Conservation (phyloP, 2,888 invertebrate genomes). For the Pseudococcus longispinus region DNA sequence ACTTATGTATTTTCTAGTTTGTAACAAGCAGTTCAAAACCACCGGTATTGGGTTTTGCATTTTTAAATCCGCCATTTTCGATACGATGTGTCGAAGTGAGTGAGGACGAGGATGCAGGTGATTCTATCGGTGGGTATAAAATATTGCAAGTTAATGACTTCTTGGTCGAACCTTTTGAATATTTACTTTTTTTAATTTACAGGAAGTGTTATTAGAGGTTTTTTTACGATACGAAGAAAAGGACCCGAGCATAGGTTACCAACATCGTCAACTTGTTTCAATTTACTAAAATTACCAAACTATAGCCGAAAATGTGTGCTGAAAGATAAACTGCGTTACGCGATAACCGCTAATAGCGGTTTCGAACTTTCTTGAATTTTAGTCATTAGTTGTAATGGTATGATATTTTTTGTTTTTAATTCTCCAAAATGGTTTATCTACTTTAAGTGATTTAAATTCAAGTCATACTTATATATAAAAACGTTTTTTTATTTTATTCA, state of each 20-base stretch:
- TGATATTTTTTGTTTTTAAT: background rate
- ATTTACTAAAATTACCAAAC: constrained; percentile 95
- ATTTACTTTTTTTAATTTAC: constrained; percentile 41
- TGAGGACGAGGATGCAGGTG: constrained; percentile 93
- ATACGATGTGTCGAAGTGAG: constrained; percentile 99
- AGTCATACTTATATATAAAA: background rate
- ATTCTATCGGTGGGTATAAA: constrained; percentile 72
- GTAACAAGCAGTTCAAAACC: constrained; percentile 97
- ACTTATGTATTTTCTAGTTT: constrained; percentile 67
- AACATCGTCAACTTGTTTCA: constrained; percentile 99
- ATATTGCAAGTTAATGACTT: too few relatives aligned
- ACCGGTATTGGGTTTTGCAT: constrained; percentile 93
- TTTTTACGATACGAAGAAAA: constrained; percentile 94
- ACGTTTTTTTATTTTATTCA: background rate
- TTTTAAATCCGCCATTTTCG: constrained; percentile 96
- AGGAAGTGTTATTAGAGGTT: constrained; percentile 96
- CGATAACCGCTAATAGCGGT: constrained; percentile 96
- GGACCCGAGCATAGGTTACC: constrained; percentile 93
- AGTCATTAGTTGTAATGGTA: background rate
- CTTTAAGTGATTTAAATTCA: background rate
- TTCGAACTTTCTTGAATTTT: constrained; percentile 92
- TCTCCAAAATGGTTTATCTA: background rate
- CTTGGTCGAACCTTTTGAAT: background rate
- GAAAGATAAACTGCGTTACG: constrained; percentile 94
- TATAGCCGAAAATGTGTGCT: constrained; percentile 96